Conservation (phyloP, 2,888 invertebrate genomes). For the Agapetus fuscipes region DNA sequence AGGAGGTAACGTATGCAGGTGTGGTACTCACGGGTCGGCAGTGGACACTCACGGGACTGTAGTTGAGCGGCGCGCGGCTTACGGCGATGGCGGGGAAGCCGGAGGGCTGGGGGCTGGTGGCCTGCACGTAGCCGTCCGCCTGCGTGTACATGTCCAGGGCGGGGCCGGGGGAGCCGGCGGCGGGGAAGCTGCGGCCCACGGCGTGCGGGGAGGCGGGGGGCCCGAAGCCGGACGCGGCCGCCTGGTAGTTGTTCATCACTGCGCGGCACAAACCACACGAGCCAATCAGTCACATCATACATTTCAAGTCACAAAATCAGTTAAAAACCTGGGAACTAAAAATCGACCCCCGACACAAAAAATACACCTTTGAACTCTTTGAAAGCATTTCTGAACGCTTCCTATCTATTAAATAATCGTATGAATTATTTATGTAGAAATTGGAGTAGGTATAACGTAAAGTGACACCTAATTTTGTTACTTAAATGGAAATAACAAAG, state of each 20-base stretch:
- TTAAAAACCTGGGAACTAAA: too few relatives aligned
- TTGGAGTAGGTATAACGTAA: too few relatives aligned
- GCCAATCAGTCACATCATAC: too few relatives aligned
- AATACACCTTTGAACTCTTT: too few relatives aligned
- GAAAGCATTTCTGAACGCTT: too few relatives aligned
- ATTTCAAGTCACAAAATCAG: too few relatives aligned
- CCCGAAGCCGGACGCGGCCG: constrained; percentile 65
- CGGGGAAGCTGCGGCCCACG: constrained; percentile 71
- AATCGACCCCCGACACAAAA: too few relatives aligned
- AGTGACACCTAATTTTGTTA: too few relatives aligned
- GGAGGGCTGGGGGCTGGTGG: constrained; percentile 94
- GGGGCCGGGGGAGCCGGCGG: constrained; percentile 87
- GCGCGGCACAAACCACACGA: not conserved
- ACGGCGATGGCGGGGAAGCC: constrained; percentile 91
- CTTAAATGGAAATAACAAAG: too few relatives aligned
- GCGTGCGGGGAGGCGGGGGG: constrained; percentile 78
- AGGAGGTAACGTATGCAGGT: too few relatives aligned
- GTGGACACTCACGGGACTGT: constrained; percentile 72
- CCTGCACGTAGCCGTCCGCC: constrained; percentile 90
- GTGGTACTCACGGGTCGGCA: constrained; percentile 21
- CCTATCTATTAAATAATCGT: too few relatives aligned
- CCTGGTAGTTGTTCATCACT: constrained; percentile 96
- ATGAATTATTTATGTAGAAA: too few relatives aligned
- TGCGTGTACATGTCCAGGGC: constrained; percentile 91
- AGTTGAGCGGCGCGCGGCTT: constrained; percentile 87